phyloP scores from a whole-genome alignment of 2,797 vertebrate genomes.

The Psittacula derbiana region DNA sequence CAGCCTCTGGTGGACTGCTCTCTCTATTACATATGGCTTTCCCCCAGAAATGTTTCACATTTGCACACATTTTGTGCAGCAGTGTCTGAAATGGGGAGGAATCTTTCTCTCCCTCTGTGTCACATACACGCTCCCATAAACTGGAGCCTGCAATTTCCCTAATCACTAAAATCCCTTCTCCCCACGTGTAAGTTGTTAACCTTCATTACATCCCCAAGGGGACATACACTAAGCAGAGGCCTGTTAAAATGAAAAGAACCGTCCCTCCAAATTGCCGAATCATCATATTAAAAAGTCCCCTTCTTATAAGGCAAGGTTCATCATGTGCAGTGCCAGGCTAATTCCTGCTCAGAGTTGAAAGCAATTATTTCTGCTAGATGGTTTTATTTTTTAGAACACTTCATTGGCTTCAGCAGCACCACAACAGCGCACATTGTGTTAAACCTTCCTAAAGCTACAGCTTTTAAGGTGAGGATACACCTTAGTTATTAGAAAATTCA shows the following conservation, averaged over 20 bases:
- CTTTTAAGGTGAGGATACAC: neutral
- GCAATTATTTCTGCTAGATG: constrained; percentile 36
- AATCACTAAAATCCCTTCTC: constrained; percentile 64
- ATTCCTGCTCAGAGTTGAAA: constrained; percentile 27
- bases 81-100: neutral
- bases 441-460: neutral
- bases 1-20: constrained; percentile 38
- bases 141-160: constrained; percentile 58
- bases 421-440: neutral
- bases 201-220: constrained; percentile 54
- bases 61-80: constrained; percentile 45
- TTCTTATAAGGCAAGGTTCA: constrained; percentile 10
- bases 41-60: constrained; percentile 15
- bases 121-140: constrained; percentile 1
- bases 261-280: constrained; percentile 56
- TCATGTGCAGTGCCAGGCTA: constrained; percentile 15
- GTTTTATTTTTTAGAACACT: neutral
- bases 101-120: neutral
- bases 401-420: neutral
- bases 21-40: neutral
- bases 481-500: constrained; percentile 39
- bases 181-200: constrained; percentile 66
- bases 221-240: constrained; percentile 54
- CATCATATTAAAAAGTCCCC: constrained; percentile 58
- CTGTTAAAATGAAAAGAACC: constrained; percentile 72